phyloP scores from a whole-genome alignment of 2,888 invertebrate species.

The Diaphora mendica region DNA sequence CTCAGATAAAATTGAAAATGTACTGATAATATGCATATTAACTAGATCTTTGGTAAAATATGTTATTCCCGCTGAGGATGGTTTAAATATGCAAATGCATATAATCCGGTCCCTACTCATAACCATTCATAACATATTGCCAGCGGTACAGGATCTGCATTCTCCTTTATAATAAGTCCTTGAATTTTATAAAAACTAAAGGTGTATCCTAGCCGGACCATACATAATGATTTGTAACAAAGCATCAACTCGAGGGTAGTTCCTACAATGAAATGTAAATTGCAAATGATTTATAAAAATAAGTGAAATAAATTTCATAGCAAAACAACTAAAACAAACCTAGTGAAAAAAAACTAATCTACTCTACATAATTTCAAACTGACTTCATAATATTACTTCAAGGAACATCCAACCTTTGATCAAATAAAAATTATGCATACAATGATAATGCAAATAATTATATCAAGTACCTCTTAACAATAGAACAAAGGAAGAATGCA shows the following conservation, averaged over 20 bases:
- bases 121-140: too few species aligned
- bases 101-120: too few species aligned
- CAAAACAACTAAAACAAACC: slow-evolving; percentile 1
- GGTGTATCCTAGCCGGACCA: slow-evolving; percentile 3
- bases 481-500: slow-evolving; percentile 72
- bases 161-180: background rate
- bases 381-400: background rate
- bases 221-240: slow-evolving; percentile 15
- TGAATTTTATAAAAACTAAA: background rate
- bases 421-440: slow-evolving; percentile 43
- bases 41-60: too few species aligned
- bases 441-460: slow-evolving; percentile 57
- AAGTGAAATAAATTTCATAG: background rate
- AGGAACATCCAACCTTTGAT: background rate
- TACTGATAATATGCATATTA: too few species aligned
- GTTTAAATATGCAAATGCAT: too few species aligned
- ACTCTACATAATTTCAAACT: background rate
- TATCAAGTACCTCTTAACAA: slow-evolving; percentile 63
- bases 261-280: background rate
- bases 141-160: too few species aligned
- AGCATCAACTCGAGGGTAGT: slow-evolving; percentile 8
- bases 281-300: background rate
- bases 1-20: too few species aligned
- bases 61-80: too few species aligned
- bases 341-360: background rate